A percentile compares a stretch with the other conserved stretches of the same genome.
These are phyloP conservation scores for Mobula hypostoma DNA, from an alignment of 2,113 vertebrate genomes.

Conservation along the genomic window DNA sequence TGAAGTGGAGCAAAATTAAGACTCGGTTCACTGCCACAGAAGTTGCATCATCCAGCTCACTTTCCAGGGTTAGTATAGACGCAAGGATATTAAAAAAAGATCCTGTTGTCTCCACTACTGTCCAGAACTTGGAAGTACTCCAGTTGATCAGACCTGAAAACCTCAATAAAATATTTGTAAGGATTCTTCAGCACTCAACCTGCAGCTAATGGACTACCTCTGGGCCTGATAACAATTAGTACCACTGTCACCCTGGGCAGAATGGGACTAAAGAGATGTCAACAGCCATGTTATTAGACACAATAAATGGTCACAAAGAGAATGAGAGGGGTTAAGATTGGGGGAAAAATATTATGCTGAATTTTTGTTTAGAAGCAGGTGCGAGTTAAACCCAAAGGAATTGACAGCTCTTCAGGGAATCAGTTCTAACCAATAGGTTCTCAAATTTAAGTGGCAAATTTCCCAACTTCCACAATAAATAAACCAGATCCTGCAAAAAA, in stretches of 20 bases:
- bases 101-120: background rate
- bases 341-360: background rate
- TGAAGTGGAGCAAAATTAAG: background rate
- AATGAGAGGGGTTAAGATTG: background rate
- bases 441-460: too few species aligned
- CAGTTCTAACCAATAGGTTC: too few species aligned
- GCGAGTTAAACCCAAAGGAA: too few species aligned
- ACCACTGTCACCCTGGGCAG: background rate
- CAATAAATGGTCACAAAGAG: background rate
- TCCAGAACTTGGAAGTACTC: background rate
- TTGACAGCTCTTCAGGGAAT: too few species aligned
- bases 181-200: background rate
- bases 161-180: background rate
- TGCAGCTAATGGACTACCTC: background rate
- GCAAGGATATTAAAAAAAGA: background rate
- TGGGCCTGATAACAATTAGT: background rate
- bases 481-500: too few species aligned
- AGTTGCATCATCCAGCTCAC: background rate
- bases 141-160: background rate
- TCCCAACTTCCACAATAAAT: too few species aligned
- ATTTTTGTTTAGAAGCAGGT: too few species aligned
- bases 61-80: background rate
- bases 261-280: background rate
- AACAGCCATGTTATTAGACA: background rate
- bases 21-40: background rate